Conservation (phyloP, 2,113 vertebrate species). For the Chionomys nivalis region DNA sequence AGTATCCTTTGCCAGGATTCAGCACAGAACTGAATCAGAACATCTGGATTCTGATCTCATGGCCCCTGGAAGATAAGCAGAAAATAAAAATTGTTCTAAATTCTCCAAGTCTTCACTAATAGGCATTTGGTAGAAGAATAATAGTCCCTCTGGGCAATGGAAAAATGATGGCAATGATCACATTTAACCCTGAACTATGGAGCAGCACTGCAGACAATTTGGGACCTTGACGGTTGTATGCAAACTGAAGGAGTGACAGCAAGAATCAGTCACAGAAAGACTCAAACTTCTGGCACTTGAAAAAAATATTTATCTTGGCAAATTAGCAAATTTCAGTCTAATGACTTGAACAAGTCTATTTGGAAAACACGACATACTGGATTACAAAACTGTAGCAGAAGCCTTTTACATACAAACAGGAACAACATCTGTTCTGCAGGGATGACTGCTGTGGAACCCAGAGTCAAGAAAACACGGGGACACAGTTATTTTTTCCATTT, state of each 20-base stretch:
- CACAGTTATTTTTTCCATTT: background rate
- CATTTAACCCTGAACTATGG: background rate
- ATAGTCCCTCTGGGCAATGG: slow-evolving; percentile 73
- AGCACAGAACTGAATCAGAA: slow-evolving; percentile 64
- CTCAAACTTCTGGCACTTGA: background rate
- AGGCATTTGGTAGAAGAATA: slow-evolving; percentile 74
- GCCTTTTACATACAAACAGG: slow-evolving; percentile 57
- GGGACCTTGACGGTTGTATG: background rate
- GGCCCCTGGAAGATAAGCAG: slow-evolving; percentile 82
- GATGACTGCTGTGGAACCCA: background rate
- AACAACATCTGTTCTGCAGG: slow-evolving; percentile 65
- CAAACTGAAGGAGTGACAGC: background rate
- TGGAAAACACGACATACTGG: slow-evolving; percentile 56
- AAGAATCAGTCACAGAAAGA: slow-evolving; percentile 35
- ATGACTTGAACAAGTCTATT: slow-evolving; percentile 64
- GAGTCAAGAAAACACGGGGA: background rate
- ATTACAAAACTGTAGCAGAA: slow-evolving; percentile 59
- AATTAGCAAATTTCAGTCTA: slow-evolving; percentile 57
- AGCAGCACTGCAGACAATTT: background rate
- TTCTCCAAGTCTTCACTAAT: slow-evolving; percentile 74
- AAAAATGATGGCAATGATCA: slow-evolving; percentile 75
- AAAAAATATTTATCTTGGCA: slow-evolving; percentile 68
- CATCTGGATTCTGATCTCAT: slow-evolving; percentile 83
- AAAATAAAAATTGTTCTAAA: slow-evolving; percentile 76
- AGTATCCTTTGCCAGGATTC: slow-evolving; percentile 35